Base-by-base conservation (phyloP, 23 tunicate genomes). In the Pegea sp. region DNA sequence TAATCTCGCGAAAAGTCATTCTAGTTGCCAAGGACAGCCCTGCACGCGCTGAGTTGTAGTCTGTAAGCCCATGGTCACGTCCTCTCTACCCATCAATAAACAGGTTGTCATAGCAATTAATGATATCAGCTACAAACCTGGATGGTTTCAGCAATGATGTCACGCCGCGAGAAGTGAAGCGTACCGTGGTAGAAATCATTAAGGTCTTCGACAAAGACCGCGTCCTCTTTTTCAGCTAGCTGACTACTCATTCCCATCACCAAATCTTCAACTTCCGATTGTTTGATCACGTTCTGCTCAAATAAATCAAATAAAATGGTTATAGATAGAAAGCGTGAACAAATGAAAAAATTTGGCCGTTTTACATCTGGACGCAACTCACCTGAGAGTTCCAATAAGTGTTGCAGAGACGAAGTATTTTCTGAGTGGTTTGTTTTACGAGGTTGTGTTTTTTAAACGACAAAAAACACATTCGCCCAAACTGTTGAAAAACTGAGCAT, bases 161-260 rank as follows among this genome's bases (percentile, higher is more conserved):
- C 93, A 21, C 93, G 61, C 26, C 93, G 48, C 16, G 73, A 59
- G 34, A 79, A 79, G 20, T 79, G 78, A 11, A 79, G 59, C 3
- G 55, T 49, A 0, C 93, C 93, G 38, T 70, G 71, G 62, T 70
- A 78, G 48, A 42, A 38, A 31, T 78, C 93, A 22, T 78, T 48
- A 4, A 79, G 65, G 56, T 79, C 93, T 3, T 78, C 78, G 7
- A 78, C 71, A 22, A 79, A 70, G 42, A 79, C 65, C 63, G 71
- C 71, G 72, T 79, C 93, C 30, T 79, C 93, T 27, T 69, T 28
- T 29, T 79, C 93, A 29, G 66, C 62, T 11, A 79, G 55, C 49
- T 79, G 93, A 55, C 78, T 70, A 18, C 78, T 78, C 93, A 79
- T 79, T 19, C 93, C 93, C 93, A 79, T 79, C 49, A 79, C 43